Evolutionary conservation across 2,888 invertebrate species (phyloP).

Genomic region (Ceramica pisi): DNA sequence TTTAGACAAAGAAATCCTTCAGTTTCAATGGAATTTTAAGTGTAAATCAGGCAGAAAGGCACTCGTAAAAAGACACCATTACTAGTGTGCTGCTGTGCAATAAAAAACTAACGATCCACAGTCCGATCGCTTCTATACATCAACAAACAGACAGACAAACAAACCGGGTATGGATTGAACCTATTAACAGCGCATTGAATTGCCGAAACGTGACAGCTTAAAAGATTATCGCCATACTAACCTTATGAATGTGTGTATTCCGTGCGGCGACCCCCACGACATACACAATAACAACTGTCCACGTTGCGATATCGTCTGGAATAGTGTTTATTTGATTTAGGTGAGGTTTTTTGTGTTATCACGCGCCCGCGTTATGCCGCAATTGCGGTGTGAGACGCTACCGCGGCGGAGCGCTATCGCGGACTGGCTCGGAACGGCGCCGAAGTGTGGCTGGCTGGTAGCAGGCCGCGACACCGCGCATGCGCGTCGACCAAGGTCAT

Average conservation of each 20-base stretch:
- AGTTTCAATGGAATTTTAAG: slow-evolving; percentile 74
- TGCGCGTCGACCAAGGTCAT: slow-evolving; percentile 84
- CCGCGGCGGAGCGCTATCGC: slow-evolving; percentile 78
- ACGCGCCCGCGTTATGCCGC: slow-evolving; percentile 58
- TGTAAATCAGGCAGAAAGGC: slow-evolving; percentile 65
- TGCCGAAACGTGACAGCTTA: slow-evolving; percentile 84
- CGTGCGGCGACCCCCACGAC: slow-evolving; percentile 33
- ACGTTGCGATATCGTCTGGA: slow-evolving; percentile 43
- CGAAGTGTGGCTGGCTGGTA: slow-evolving; percentile 70
- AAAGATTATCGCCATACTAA: slow-evolving; percentile 79
- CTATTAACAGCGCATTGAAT: slow-evolving; percentile 82
- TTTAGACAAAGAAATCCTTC: slow-evolving; percentile 79
- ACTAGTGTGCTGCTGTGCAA: slow-evolving; percentile 67
- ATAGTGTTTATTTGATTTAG: slow-evolving; percentile 57
- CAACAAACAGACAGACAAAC: slow-evolving; percentile 79
- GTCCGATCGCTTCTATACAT: slow-evolving; percentile 64
- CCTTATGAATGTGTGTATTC: slow-evolving; percentile 69
- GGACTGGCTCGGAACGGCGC: slow-evolving; percentile 78
- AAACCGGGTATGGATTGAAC: slow-evolving; percentile 79
- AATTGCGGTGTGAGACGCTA: slow-evolving; percentile 61
- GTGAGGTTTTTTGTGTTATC: slow-evolving; percentile 66
- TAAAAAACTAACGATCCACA: slow-evolving; percentile 77
- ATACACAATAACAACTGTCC: slow-evolving; percentile 52
- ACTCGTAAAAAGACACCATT: slow-evolving; percentile 73
- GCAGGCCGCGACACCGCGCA: slow-evolving; percentile 77